Conservation (phyloP, 2,888 invertebrate species). For the Liodrosophila aerea region DNA sequence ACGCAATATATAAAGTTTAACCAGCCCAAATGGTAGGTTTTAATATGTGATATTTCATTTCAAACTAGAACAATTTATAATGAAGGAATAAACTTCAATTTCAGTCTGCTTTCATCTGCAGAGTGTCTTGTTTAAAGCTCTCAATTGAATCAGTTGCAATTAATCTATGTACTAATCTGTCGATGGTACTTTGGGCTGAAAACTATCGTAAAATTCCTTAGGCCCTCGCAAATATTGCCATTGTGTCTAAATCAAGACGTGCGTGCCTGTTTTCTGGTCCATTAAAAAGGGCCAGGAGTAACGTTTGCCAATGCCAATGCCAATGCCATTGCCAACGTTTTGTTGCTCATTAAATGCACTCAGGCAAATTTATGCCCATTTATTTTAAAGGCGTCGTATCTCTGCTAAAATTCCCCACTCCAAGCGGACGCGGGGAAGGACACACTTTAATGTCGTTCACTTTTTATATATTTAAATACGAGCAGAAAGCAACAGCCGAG, state of each 20-base stretch:
- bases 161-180: too few relatives aligned
- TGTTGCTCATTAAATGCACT: conserved; percentile 62
- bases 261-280: conserved; percentile 18
- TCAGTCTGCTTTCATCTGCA: too few relatives aligned
- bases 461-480: conserved; percentile 43
- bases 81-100: too few relatives aligned
- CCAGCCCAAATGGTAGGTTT: too few relatives aligned
- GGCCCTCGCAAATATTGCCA: conserved; percentile 22
- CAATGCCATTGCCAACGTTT: conserved; percentile 31
- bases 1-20: too few relatives aligned
- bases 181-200: not conserved
- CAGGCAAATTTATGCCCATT: conserved; percentile 58
- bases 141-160: too few relatives aligned
- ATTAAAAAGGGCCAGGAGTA: conserved; percentile 28
- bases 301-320: not conserved
- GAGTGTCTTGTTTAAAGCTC: too few relatives aligned
- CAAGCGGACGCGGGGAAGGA: not conserved
- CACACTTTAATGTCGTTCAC: conserved; percentile 41
- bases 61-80: too few relatives aligned
- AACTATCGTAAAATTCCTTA: not conserved
- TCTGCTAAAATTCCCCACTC: conserved; percentile 1
- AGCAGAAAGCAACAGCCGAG: conserved; percentile 48
- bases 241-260: conserved; percentile 16
- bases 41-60: too few relatives aligned
- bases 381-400: conserved; percentile 39